These are phyloP conservation scores for Saxidomus purpurata DNA, from an alignment of 1,140 invertebrate genomes.

Conservation along the genomic window DNA sequence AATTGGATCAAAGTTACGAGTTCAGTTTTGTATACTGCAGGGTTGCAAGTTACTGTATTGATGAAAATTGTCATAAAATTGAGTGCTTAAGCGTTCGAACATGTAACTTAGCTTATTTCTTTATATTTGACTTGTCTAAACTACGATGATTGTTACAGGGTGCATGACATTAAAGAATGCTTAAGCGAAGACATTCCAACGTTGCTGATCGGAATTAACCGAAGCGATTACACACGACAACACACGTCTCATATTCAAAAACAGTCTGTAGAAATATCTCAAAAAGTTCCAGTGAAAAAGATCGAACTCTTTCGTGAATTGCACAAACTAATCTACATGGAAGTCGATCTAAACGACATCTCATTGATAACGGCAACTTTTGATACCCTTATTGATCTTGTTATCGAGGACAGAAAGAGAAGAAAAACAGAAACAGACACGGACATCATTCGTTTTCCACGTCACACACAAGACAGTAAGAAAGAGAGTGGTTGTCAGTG, in stretches of 20 bases:
- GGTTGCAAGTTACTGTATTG: too few species aligned
- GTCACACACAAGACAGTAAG: neutral
- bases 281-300: neutral
- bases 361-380: neutral
- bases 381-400: conserved; percentile 8
- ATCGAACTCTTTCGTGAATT: neutral
- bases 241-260: neutral
- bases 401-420: neutral
- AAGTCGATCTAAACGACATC: neutral
- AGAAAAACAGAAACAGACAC: neutral
- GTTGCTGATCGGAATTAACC: neutral
- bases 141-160: too few species aligned
- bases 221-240: neutral
- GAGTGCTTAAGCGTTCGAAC: too few species aligned
- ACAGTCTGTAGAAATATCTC: neutral
- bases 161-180: neutral
- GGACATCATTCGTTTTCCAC: neutral
- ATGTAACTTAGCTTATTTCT: too few species aligned
- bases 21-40: too few species aligned
- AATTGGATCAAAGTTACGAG: too few species aligned
- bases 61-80: too few species aligned
- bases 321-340: neutral
- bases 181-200: neutral
- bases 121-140: too few species aligned
- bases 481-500: neutral